Evolutionary conservation across 2,888 invertebrate species (phyloP), one percentile per base, ranked within the genome.

Genomic region (Malachius bipustulatus): DNA sequence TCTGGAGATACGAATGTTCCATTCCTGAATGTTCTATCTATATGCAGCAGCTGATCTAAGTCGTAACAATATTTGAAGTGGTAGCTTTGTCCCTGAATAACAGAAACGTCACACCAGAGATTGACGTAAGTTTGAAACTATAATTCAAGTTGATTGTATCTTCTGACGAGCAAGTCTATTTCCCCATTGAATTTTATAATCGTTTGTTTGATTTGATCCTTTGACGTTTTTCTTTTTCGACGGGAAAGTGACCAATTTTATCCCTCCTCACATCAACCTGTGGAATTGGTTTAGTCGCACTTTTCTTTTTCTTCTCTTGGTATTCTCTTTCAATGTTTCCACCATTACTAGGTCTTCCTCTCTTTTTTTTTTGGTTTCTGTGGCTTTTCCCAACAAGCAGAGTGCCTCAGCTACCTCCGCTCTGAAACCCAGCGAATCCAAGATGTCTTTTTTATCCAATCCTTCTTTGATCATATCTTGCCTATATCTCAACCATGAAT

Each of bases 261-360:
- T 19, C 24, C n/a, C 24, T 6, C 24, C 24, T n/a, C 24, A 19
- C 24, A 19, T 19, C 24, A 19, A 19, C 24, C 24, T 19, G 24
- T 6, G 24, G n/a, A 19, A 19, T 19, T 6, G 24, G 24, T 19
- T 19, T 19, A 19, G 24, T 19, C 24, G 24, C 24, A 19, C n/a
- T 19, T 19, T 19, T 19, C 24, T 19, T 19, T 19, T 19, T 19
- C 24, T 6, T n/a, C n/a, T 19, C 24, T 19, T 19, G 24, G n/a
- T 19, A 19, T 19, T n/a, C 24, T 19, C 24, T 19, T 19, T 19
- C 24, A 19, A 19, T 19, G 24, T 8, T 19, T 19, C n/a, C 24
- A 19, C 24, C 24, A 19, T n/a, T 19, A 19, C 24, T 19, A 19
- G 24, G 24, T 19, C 6, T n/a, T 19, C 24, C n/a, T n/a, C n/a